Evolutionary conservation across 2,113 vertebrate species (phyloP).

Genomic region (Leptosomus discolor): DNA sequence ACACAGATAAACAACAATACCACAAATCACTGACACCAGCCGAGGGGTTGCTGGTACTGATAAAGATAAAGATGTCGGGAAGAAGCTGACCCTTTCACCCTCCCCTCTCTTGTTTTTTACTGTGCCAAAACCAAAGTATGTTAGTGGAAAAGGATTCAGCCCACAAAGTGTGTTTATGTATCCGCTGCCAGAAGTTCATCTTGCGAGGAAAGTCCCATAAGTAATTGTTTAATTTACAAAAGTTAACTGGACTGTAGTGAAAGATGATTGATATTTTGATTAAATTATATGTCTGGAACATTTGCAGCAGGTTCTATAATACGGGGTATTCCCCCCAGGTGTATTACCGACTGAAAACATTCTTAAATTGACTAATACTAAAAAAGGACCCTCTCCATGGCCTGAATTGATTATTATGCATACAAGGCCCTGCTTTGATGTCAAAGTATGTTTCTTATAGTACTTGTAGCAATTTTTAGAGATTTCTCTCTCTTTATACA

Average conservation of each 20-base stretch:
- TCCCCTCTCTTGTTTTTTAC: not conserved
- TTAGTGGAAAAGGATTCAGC: constrained; percentile 16
- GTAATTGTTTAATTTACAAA: constrained; percentile 1
- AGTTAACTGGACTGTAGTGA: not conserved
- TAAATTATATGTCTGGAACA: not conserved
- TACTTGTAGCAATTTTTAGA: not conserved
- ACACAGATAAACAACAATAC: constrained; percentile 66
- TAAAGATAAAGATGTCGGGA: constrained; percentile 58
- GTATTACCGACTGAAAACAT: not conserved
- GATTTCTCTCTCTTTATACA: not conserved
- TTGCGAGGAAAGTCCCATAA: not conserved
- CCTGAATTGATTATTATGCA: not conserved
- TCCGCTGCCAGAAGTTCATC: constrained; percentile 34
- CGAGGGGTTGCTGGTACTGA: not conserved
- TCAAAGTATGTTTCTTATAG: not conserved
- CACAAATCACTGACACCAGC: constrained; percentile 64
- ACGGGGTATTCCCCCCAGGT: not conserved
- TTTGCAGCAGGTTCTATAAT: not conserved
- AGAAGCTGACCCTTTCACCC: not conserved
- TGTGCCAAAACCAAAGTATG: constrained; percentile 20
- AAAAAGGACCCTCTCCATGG: not conserved
- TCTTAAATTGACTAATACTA: not conserved
- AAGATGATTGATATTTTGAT: not conserved
- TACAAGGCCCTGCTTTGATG: not conserved
- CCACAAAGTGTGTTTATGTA: constrained; percentile 47